Evolutionary conservation across 1,140 invertebrate species (phyloP).

Genomic region (Pemphigus obesinymphae): DNA sequence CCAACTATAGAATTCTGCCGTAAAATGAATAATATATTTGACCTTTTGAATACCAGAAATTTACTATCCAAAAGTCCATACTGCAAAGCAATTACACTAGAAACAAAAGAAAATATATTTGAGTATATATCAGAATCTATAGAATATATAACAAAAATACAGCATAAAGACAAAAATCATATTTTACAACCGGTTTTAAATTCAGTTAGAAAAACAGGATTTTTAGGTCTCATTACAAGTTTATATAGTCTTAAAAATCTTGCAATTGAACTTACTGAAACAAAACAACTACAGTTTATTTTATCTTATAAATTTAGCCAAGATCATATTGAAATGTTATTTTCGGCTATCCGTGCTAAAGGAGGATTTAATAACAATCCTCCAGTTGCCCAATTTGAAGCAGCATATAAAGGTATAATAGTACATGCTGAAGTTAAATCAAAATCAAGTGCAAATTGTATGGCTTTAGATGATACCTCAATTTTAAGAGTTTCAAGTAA

Average conservation of each 20-base stretch:
- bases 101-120: neutral
- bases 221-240: neutral
- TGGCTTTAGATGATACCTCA: neutral
- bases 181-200: neutral
- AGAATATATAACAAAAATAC: neutral
- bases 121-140: neutral
- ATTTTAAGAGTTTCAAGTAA: neutral
- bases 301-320: neutral
- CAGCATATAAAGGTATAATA: neutral
- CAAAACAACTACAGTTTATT: neutral
- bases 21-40: neutral
- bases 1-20: neutral
- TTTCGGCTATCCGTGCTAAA: neutral
- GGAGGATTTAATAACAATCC: neutral
- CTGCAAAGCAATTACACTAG: neutral
- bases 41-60: neutral
- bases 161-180: neutral
- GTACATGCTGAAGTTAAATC: neutral
- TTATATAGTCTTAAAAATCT: neutral
- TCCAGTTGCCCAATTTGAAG: neutral
- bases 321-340: neutral
- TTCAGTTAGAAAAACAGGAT: neutral
- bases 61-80: neutral
- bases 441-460: neutral
- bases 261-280: neutral